Evolutionary conservation across 2,113 vertebrate genomes (phyloP).

Genomic region (Pachycephala philippinensis): DNA sequence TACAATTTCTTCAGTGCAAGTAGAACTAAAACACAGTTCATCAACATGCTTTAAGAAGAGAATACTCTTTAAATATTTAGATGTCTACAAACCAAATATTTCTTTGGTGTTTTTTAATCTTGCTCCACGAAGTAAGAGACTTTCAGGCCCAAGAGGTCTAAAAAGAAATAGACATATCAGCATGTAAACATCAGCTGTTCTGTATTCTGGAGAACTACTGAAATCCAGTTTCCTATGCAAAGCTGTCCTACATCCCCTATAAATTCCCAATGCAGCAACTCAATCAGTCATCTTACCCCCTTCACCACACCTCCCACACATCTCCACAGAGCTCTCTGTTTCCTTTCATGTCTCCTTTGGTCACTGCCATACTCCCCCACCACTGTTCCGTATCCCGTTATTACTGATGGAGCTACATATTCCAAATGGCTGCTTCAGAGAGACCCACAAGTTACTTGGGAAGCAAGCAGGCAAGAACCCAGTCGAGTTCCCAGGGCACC

Average conservation of each 20-base stretch:
- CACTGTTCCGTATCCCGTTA: neutral
- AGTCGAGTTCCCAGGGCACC: neutral
- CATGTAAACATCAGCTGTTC: neutral
- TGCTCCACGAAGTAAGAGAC: conserved; percentile 93
- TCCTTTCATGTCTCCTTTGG: neutral
- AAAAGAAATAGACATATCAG: conserved; percentile 23
- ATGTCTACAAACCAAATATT: conserved; percentile 88
- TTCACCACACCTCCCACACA: neutral
- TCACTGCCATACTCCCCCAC: neutral
- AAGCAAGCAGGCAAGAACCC: neutral
- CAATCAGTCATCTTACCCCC: neutral
- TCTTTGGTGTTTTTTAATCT: conserved; percentile 98
- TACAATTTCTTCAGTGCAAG: neutral
- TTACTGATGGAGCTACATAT: neutral
- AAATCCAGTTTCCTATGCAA: neutral
- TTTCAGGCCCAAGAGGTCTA: conserved; percentile 95
- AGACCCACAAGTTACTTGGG: neutral
- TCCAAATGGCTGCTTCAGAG: neutral
- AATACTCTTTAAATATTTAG: conserved; percentile 40
- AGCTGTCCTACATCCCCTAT: neutral
- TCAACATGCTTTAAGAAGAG: neutral
- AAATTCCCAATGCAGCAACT: neutral
- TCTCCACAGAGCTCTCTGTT: neutral
- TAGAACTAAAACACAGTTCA: neutral
- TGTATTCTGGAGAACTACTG: neutral